These are phyloP conservation scores for Crambe crambe DNA, from an alignment of 37 sponge, comb jelly and placozoan genomes.

Conservation along the genomic window DNA sequence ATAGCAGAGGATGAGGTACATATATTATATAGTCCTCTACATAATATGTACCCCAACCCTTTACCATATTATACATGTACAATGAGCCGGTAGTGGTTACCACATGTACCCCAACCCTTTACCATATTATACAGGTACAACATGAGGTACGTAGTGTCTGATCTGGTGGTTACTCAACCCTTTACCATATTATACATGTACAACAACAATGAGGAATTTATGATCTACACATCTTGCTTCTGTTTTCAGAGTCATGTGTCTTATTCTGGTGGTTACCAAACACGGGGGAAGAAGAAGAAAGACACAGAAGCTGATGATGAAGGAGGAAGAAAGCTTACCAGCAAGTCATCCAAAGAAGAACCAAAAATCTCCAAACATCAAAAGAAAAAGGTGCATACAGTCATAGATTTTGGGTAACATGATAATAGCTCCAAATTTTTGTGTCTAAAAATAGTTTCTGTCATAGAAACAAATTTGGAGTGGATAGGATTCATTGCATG, in stretches of 20 bases:
- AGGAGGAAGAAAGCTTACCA: neutral
- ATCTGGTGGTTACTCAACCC: neutral
- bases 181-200: too few species aligned
- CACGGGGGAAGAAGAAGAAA: neutral
- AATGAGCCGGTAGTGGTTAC: too few species aligned
- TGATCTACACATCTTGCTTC: neutral
- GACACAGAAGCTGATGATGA: neutral
- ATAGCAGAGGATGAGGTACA: constrained; percentile 61
- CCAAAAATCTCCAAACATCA: constrained; percentile 46
- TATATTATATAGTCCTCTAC: neutral
- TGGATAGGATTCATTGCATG: too few species aligned
- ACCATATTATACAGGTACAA: neutral
- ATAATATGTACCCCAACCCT: neutral
- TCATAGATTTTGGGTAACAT: neutral
- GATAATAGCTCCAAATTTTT: neutral
- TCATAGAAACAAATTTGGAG: too few species aligned
- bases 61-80: too few species aligned
- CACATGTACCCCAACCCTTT: neutral
- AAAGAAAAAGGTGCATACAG: constrained; percentile 32
- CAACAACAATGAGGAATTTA: too few species aligned
- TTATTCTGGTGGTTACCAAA: constrained; percentile 21
- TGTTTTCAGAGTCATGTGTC: neutral
- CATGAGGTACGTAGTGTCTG: neutral
- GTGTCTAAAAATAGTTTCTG: too few species aligned
- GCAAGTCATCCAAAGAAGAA: neutral